Evolutionary conservation across 2,113 vertebrate species (phyloP).

Genomic region (Excalfactoria chinensis): DNA sequence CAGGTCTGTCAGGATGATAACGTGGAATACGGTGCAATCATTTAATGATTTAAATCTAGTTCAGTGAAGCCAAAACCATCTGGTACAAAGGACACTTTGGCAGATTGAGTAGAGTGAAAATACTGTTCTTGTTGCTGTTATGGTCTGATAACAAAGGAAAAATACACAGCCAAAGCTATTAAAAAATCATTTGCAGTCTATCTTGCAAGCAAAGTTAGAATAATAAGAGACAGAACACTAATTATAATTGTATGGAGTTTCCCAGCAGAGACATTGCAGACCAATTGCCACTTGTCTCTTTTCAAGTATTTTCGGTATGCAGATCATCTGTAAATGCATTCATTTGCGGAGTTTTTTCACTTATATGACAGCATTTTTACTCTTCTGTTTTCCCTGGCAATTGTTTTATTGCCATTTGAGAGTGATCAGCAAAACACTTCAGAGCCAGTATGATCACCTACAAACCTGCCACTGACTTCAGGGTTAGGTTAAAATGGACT

Average conservation of each 20-base stretch:
- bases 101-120: conserved; percentile 28
- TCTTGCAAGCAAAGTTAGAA: conserved; percentile 47
- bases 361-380: conserved; percentile 48
- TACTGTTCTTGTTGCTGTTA: conserved; percentile 61
- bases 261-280: conserved; percentile 62
- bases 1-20: not conserved
- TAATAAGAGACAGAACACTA: conserved; percentile 39
- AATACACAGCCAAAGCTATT: conserved; percentile 60
- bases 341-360: conserved; percentile 56
- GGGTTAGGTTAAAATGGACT: conserved; percentile 19
- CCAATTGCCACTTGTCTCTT: conserved; percentile 64
- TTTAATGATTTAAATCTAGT: conserved; percentile 57
- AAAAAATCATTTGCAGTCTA: conserved; percentile 61
- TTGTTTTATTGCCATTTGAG: conserved; percentile 48
- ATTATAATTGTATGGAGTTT: conserved; percentile 58
- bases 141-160: conserved; percentile 70
- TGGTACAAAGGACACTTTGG: conserved; percentile 51
- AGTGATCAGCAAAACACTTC: conserved; percentile 40
- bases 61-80: conserved; percentile 42
- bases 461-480: conserved; percentile 1
- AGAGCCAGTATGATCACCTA: not conserved
- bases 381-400: conserved; percentile 51
- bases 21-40: conserved; percentile 8
- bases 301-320: conserved; percentile 35
- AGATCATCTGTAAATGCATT: conserved; percentile 49